These are phyloP conservation scores for Philonicus albiceps DNA, from an alignment of 2,888 invertebrate species.

Conservation along the genomic window DNA sequence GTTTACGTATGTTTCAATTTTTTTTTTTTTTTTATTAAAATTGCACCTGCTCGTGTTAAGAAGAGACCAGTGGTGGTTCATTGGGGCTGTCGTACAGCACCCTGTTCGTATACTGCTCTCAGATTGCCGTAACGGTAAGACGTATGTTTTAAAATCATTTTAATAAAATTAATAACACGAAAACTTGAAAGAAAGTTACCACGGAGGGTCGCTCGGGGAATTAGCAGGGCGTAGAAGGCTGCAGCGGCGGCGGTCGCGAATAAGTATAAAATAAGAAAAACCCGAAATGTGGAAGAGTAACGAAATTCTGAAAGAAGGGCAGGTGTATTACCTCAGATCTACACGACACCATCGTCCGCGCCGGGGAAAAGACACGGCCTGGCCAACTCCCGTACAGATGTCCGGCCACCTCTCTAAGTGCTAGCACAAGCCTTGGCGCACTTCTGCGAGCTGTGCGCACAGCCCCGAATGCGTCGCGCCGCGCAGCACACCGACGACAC, in stretches of 20 bases:
- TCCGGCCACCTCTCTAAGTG: constrained; percentile 20
- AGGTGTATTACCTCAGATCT: constrained; percentile 45
- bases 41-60: background rate
- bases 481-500: constrained; percentile 33
- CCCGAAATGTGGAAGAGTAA: constrained; percentile 1
- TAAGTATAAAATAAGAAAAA: constrained; percentile 16
- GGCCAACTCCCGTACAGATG: constrained; percentile 22
- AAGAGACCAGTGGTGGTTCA: background rate
- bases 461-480: background rate
- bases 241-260: background rate
- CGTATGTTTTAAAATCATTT: constrained; percentile 24
- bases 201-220: background rate
- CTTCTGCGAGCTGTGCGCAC: background rate
- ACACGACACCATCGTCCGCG: constrained; percentile 43
- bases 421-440: constrained; percentile 28
- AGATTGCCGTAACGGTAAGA: constrained; percentile 25
- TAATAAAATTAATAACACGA: constrained; percentile 32
- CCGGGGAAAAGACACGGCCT: background rate
- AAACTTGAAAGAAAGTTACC: constrained; percentile 39
- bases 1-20: background rate
- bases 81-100: constrained; percentile 5
- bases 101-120: background rate
- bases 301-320: constrained; percentile 46
- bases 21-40: background rate
- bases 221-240: background rate